Percentiles rank a stretch among this genome's conserved stretches.
Evolutionary conservation across 92 coral and sea anemone genomes (phyloP).

Genomic region (Paramuricea clavata): DNA sequence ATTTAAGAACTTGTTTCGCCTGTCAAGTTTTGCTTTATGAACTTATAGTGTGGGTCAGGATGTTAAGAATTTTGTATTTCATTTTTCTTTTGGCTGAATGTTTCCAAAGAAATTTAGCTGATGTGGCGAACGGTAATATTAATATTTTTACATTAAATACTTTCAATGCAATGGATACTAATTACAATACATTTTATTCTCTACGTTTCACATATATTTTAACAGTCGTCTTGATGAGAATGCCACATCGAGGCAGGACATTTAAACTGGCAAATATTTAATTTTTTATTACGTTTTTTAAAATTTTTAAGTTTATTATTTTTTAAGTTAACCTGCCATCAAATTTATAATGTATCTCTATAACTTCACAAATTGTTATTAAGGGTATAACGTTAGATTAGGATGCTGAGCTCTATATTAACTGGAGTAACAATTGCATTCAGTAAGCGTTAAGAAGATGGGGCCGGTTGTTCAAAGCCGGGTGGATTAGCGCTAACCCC

Average conservation of each 20-base stretch:
- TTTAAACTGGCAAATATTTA: background rate
- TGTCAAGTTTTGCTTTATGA: too few species aligned
- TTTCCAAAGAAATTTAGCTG: background rate
- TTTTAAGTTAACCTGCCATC: background rate
- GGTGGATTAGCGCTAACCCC: too few species aligned
- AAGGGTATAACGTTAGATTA: too few species aligned
- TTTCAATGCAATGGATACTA: background rate
- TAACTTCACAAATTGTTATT: too few species aligned
- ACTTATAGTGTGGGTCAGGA: background rate
- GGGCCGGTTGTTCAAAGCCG: too few species aligned
- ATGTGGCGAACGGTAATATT: constrained; percentile 29
- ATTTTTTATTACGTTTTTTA: too few species aligned
- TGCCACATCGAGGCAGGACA: background rate
- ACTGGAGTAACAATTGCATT: too few species aligned
- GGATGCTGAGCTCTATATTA: too few species aligned
- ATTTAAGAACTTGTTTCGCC: background rate
- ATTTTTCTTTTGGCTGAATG: background rate
- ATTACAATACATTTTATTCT: too few species aligned
- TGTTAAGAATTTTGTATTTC: background rate
- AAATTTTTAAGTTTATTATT: background rate
- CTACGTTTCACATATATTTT: too few species aligned
- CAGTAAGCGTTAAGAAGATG: too few species aligned
- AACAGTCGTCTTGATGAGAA: too few species aligned
- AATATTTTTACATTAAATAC: background rate
- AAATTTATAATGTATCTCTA: background rate